Percentiles rank a stretch among this genome's conserved stretches.
These are phyloP conservation scores for Oenanthe melanoleuca DNA, from an alignment of 2,113 vertebrate species.

Conservation along the genomic window DNA sequence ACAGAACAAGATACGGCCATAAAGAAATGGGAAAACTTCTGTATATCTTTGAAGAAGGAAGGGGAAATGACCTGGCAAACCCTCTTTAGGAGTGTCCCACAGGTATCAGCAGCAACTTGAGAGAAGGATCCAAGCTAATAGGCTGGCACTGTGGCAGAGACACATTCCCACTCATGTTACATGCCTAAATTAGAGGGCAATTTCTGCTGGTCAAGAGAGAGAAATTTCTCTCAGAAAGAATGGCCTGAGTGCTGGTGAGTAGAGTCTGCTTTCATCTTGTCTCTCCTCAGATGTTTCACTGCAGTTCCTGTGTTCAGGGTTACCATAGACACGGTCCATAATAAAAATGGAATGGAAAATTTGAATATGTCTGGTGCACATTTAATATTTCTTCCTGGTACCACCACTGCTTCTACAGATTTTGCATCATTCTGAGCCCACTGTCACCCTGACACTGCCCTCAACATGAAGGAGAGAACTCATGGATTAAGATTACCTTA, in stretches of 20 bases:
- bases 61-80: background rate
- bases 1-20: background rate
- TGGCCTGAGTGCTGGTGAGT: background rate
- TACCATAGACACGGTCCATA: fast-evolving
- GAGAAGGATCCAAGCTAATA: background rate
- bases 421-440: background rate
- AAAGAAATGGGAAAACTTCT: background rate
- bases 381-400: background rate
- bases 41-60: background rate
- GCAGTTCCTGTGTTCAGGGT: background rate
- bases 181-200: background rate
- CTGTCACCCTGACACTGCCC: background rate
- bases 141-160: background rate
- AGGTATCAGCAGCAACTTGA: background rate
- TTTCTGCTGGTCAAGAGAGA: background rate
- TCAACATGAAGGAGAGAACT: background rate
- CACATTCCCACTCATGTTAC: background rate
- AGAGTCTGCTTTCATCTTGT: background rate
- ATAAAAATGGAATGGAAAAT: background rate
- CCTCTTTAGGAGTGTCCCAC: background rate
- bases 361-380: fast-evolving
- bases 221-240: background rate
- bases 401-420: background rate
- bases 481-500: background rate
- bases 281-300: background rate